A percentile compares a stretch with the other conserved stretches of the same genome.
phyloP scores from a whole-genome alignment of 2,888 invertebrate species.

The Heliconius ismenius region DNA sequence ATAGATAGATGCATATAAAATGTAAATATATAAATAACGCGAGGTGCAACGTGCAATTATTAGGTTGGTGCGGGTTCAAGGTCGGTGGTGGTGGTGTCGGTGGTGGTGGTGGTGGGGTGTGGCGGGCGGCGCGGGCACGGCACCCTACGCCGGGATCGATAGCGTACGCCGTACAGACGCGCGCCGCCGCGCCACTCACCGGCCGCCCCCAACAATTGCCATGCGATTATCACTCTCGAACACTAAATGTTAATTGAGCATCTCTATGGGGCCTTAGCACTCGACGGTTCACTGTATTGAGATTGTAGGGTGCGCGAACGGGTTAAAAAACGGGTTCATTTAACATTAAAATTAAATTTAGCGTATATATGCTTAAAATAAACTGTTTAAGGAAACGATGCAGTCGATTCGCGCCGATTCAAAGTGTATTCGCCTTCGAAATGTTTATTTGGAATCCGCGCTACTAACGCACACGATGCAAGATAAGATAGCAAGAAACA shows the following conservation, averaged over 20 bases:
- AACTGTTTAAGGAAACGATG: conserved; percentile 15
- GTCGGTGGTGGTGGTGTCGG: conserved; percentile 53
- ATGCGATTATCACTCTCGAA: conserved; percentile 36
- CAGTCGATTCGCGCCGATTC: not conserved
- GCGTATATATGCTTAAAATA: not conserved
- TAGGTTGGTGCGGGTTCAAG: conserved; percentile 72
- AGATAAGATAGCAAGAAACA: conserved; percentile 27
- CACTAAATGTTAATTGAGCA: conserved; percentile 29
- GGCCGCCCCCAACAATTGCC: conserved; percentile 31
- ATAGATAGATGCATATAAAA: conserved; percentile 1
- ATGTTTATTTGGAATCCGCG: conserved; percentile 24
- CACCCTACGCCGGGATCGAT: conserved; percentile 72
- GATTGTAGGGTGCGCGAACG: not conserved
- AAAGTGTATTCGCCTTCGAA: conserved; percentile 18
- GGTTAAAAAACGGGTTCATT: not conserved
- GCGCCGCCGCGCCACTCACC: conserved; percentile 62
- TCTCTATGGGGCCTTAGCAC: not conserved
- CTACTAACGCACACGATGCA: not conserved
- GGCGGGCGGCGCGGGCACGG: conserved; percentile 59
- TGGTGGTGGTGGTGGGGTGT: conserved; percentile 52
- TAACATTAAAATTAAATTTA: not conserved
- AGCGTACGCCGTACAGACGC: conserved; percentile 63
- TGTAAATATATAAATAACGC: conserved; percentile 28
- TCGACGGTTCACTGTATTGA: not conserved
- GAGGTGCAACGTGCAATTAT: conserved; percentile 54